These are phyloP conservation scores for Myotis brandtii DNA, from an alignment of 2,113 vertebrate species.

Conservation along the genomic window DNA sequence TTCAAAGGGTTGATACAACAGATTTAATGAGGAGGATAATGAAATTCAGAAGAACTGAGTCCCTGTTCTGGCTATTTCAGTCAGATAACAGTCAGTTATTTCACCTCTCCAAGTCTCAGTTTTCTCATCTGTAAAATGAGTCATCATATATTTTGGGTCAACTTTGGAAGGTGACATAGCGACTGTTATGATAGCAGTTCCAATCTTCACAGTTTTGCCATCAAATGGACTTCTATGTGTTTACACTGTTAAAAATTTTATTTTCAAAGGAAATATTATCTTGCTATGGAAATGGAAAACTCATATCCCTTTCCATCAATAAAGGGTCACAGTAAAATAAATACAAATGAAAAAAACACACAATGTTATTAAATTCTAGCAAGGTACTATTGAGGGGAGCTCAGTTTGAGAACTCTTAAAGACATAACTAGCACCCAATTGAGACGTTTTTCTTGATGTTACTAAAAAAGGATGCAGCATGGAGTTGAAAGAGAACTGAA, in stretches of 20 bases:
- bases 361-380: background rate
- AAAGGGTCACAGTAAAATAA: background rate
- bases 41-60: background rate
- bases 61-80: background rate
- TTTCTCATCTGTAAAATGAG: background rate
- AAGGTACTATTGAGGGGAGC: background rate
- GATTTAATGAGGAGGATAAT: background rate
- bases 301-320: background rate
- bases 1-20: background rate
- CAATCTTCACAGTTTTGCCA: background rate
- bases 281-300: background rate
- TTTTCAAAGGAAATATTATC: slow-evolving; percentile 33
- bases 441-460: background rate
- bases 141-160: background rate
- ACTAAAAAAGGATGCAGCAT: background rate
- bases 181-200: background rate
- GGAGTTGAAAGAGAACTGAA: background rate
- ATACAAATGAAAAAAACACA: slow-evolving; percentile 11
- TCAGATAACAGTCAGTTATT: background rate
- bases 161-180: background rate
- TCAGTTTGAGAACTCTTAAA: background rate
- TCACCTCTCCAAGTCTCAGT: background rate
- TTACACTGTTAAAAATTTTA: background rate
- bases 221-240: background rate
- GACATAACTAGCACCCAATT: background rate